Conservation (phyloP, 2,113 vertebrate species). For the Podocnemis expansa region DNA sequence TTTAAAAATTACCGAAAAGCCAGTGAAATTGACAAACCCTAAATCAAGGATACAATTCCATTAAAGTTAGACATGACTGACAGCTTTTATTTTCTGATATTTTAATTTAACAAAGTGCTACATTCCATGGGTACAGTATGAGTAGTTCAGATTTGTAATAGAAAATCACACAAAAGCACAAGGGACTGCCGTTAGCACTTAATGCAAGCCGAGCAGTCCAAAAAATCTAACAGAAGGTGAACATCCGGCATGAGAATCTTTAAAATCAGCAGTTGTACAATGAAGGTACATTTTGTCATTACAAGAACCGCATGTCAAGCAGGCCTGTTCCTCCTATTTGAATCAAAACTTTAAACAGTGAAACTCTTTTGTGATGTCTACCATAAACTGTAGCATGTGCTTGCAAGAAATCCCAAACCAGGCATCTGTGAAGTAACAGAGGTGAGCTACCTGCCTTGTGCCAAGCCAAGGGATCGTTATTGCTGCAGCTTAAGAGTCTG, state of each 20-base stretch:
- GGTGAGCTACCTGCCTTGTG: fast-evolving
- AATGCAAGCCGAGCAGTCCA: constrained; percentile 6
- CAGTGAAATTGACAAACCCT: not conserved
- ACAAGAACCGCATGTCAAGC: not conserved
- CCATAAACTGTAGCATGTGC: constrained; percentile 3
- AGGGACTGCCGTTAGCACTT: not conserved
- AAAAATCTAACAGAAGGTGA: not conserved
- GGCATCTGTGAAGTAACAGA: not conserved
- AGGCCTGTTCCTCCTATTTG: not conserved
- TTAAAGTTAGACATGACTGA: not conserved
- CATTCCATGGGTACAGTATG: constrained; percentile 53
- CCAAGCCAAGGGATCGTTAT: not conserved
- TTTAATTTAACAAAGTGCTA: constrained; percentile 61
- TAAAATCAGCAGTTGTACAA: constrained; percentile 5
- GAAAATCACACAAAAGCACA: constrained; percentile 37
- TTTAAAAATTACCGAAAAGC: not conserved
- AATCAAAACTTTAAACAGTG: not conserved
- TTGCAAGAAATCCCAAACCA: not conserved
- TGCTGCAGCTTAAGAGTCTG: not conserved
- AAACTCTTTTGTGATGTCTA: not conserved
- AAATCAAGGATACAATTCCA: not conserved
- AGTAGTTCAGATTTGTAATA: constrained; percentile 5
- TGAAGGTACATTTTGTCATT: not conserved
- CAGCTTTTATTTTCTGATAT: constrained; percentile 60
- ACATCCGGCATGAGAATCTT: not conserved